Conservation (phyloP, 2,888 invertebrate genomes). For the Acrobasis repandana region DNA sequence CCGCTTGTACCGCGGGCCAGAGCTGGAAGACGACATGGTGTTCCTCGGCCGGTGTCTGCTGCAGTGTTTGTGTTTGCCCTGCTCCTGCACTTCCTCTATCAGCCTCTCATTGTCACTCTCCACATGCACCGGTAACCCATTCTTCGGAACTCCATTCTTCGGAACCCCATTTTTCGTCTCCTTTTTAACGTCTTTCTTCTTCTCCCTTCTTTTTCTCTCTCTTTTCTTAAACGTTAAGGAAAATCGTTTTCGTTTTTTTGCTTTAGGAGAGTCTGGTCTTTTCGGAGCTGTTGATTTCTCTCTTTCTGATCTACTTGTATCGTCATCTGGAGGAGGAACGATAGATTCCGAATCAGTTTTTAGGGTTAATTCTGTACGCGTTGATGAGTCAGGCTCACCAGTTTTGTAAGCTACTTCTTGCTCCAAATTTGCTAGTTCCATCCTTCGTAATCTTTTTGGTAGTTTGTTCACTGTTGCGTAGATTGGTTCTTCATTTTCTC, state of each 20-base stretch:
- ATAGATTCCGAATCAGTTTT: slow-evolving; percentile 75
- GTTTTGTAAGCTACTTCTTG: slow-evolving; percentile 75
- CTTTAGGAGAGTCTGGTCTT: slow-evolving; percentile 72
- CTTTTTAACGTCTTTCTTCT: slow-evolving; percentile 64
- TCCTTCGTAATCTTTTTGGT: slow-evolving; percentile 73
- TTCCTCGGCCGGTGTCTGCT: slow-evolving; percentile 65
- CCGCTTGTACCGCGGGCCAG: slow-evolving; percentile 79
- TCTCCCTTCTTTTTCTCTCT: slow-evolving; percentile 73
- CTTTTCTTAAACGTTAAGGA: slow-evolving; percentile 75
- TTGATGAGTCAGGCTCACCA: slow-evolving; percentile 69
- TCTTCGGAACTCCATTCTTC: slow-evolving; percentile 63
- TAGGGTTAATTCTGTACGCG: slow-evolving; percentile 66
- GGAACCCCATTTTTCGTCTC: slow-evolving; percentile 54
- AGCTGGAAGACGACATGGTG: slow-evolving; percentile 71
- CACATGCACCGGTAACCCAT: slow-evolving; percentile 56
- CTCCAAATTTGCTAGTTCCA: slow-evolving; percentile 75
- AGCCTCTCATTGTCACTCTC: slow-evolving; percentile 76
- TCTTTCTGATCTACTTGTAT: slow-evolving; percentile 73
- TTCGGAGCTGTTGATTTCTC: slow-evolving; percentile 68
- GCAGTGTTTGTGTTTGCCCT: slow-evolving; percentile 63
- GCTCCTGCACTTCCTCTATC: slow-evolving; percentile 64
- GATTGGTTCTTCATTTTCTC: slow-evolving; percentile 76
- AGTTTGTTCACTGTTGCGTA: slow-evolving; percentile 79
- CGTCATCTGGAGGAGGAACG: slow-evolving; percentile 67
- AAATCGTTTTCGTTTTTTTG: slow-evolving; percentile 74